phyloP scores from a whole-genome alignment of 2,113 vertebrate species.

The Ceuthmochares aereus region DNA sequence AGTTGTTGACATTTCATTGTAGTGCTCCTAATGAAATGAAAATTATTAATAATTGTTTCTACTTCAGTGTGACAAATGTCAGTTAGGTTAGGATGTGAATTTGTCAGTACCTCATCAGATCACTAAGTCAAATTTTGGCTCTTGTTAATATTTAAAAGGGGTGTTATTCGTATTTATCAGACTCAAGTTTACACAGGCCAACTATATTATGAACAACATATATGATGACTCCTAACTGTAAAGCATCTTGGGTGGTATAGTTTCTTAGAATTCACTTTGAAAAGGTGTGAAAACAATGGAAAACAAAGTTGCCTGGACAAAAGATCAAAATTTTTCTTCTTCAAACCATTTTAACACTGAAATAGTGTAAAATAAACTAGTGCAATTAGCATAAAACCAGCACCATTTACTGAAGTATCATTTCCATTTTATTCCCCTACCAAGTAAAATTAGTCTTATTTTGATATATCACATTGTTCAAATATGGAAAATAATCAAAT shows the following conservation, averaged over 20 bases:
- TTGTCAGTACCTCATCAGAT: conserved; percentile 38
- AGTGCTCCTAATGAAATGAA: conserved; percentile 83
- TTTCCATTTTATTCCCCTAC: neutral
- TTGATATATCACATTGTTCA: neutral
- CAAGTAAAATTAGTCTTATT: neutral
- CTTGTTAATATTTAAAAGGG: neutral
- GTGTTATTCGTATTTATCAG: neutral
- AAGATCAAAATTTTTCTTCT: neutral
- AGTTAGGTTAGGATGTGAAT: conserved; percentile 70
- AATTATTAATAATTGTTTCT: conserved; percentile 84
- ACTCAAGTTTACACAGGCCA: neutral
- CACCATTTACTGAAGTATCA: neutral
- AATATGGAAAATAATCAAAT: neutral
- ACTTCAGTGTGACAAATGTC: conserved; percentile 83
- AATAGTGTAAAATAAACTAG: neutral
- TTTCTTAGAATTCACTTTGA: neutral
- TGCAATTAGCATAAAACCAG: neutral
- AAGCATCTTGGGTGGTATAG: neutral
- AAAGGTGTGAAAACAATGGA: neutral
- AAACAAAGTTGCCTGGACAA: neutral
- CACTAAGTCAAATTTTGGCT: conserved; percentile 15
- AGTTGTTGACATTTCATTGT: conserved; percentile 86
- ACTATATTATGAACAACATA: too few species aligned
- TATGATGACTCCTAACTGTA: neutral
- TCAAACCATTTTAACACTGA: neutral